Percentiles rank a stretch among this genome's conserved stretches.
Evolutionary conservation across 2,888 invertebrate genomes (phyloP).

Genomic region (Drosophila paranaensis): DNA sequence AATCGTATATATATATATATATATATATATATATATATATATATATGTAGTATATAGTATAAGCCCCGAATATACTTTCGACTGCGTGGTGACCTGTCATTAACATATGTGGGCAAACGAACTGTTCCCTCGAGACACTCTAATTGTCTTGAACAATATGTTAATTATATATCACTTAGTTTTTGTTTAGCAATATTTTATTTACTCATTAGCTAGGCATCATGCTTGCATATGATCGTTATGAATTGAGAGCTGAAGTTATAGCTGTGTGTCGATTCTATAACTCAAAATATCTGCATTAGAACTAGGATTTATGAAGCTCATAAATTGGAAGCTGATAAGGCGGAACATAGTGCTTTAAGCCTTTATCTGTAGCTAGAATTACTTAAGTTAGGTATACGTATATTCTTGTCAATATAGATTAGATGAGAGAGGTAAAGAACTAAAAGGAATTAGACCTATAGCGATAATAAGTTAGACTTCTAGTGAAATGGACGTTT

Average conservation of each 20-base stretch:
- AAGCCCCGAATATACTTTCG: neutral
- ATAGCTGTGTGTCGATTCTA: too few species aligned
- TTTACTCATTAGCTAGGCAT: slow-evolving; percentile 12
- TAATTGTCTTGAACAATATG: slow-evolving; percentile 53
- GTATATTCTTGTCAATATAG: neutral
- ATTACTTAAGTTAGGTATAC: neutral
- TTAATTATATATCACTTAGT: slow-evolving; percentile 16
- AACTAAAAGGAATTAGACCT: neutral
- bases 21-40: neutral
- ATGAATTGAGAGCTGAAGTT: neutral
- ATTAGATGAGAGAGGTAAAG: neutral
- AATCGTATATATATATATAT: neutral
- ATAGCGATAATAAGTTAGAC: neutral
- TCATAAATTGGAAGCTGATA: neutral
- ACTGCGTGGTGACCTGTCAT: slow-evolving; percentile 22
- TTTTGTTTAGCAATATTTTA: slow-evolving; percentile 12
- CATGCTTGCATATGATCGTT: neutral
- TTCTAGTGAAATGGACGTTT: neutral
- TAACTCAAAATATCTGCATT: too few species aligned
- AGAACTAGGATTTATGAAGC: too few species aligned
- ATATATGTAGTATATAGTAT: neutral
- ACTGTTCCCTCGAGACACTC: slow-evolving; percentile 7
- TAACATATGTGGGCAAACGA: slow-evolving; percentile 34
- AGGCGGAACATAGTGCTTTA: neutral
- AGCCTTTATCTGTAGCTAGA: neutral